Conservation (phyloP, 2,797 vertebrate genomes). For the Eidolon dupreanum region DNA sequence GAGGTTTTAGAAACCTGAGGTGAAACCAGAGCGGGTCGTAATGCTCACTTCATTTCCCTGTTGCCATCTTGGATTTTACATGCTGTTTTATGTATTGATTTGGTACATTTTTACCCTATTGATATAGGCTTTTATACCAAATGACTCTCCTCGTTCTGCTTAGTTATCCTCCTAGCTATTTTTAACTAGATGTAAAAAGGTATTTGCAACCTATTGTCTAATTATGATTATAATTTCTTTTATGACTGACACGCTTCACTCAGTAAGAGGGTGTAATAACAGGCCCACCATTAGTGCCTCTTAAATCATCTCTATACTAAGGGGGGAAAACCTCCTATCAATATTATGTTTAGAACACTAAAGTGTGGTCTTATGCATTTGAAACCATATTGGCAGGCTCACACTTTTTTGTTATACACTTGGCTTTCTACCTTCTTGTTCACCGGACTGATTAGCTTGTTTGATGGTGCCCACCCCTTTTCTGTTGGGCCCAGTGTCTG, state of each 20-base stretch:
- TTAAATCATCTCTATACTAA: slow-evolving; percentile 50
- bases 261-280: neutral
- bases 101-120: slow-evolving; percentile 30
- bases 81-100: slow-evolving; percentile 59
- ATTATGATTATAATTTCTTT: slow-evolving; percentile 1
- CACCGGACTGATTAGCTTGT: neutral
- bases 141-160: neutral
- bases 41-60: slow-evolving; percentile 38
- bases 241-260: slow-evolving; percentile 43
- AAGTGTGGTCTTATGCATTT: slow-evolving; percentile 55
- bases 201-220: neutral
- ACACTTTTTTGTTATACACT: slow-evolving; percentile 55
- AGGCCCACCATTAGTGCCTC: slow-evolving; percentile 2
- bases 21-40: slow-evolving; percentile 18
- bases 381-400: slow-evolving; percentile 47
- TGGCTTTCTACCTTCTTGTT: slow-evolving; percentile 56
- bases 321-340: neutral
- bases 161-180: slow-evolving; percentile 40
- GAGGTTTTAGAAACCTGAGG: slow-evolving; percentile 6
- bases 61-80: slow-evolving; percentile 57
- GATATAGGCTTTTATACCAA: slow-evolving; percentile 17
- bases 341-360: neutral
- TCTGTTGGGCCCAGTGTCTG: slow-evolving; percentile 53
- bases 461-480: slow-evolving; percentile 11
- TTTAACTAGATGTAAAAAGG: slow-evolving; percentile 39